Percentiles rank a stretch among this genome's conserved stretches.
Evolutionary conservation across 2,888 invertebrate species (phyloP).

Genomic region (Nomada ferruginata): DNA sequence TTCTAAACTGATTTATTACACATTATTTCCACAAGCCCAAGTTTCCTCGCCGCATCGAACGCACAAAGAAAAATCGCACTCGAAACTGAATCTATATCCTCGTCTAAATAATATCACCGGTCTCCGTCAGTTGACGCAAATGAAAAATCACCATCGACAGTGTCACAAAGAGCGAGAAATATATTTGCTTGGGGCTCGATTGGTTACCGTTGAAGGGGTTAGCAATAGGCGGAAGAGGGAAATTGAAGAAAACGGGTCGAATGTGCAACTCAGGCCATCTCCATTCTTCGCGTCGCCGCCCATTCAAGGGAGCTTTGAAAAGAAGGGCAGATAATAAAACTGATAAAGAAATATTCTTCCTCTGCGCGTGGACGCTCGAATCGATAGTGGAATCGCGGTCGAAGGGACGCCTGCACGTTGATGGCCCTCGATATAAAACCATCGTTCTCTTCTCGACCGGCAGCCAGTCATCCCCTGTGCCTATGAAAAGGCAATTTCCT

Average conservation of each 20-base stretch:
- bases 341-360: slow-evolving; percentile 56
- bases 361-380: slow-evolving; percentile 59
- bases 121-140: background rate
- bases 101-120: background rate
- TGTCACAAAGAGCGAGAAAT: background rate
- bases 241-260: background rate
- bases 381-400: slow-evolving; percentile 72
- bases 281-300: slow-evolving; percentile 17
- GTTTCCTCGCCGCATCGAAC: too few species aligned
- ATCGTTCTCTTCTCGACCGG: slow-evolving; percentile 48
- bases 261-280: slow-evolving; percentile 1
- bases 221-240: too few species aligned
- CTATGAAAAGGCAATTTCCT: slow-evolving; percentile 66
- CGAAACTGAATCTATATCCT: background rate
- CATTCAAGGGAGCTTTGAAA: slow-evolving; percentile 25
- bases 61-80: background rate
- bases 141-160: background rate
- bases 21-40: too few species aligned
- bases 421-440: slow-evolving; percentile 57
- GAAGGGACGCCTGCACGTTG: slow-evolving; percentile 70
- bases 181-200: background rate
- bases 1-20: too few species aligned
- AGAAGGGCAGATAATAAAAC: slow-evolving; percentile 45
- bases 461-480: slow-evolving; percentile 24
- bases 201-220: background rate